Conservation (phyloP, 2,113 vertebrate genomes). For the Oryzias javanicus region DNA sequence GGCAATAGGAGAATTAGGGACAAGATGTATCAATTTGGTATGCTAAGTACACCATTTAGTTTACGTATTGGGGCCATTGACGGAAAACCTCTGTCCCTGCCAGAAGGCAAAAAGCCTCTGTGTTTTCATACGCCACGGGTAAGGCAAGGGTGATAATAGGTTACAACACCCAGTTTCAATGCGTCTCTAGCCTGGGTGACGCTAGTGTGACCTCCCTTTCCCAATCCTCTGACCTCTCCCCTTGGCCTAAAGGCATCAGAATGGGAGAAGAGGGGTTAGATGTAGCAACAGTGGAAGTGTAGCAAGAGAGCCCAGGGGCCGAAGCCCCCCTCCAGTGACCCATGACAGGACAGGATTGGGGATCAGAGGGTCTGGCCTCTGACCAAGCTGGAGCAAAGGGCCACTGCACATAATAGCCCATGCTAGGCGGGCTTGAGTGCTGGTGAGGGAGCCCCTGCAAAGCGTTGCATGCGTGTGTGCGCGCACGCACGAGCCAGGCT, state of each 20-base stretch:
- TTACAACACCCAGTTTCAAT: conserved; percentile 87
- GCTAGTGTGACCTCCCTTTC: conserved; percentile 83
- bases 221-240: conserved; percentile 87
- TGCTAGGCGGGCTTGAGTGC: conserved; percentile 46
- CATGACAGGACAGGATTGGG: conserved; percentile 86
- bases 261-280: conserved; percentile 62
- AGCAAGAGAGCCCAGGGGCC: conserved; percentile 76
- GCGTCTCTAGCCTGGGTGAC: conserved; percentile 83
- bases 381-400: conserved; percentile 70
- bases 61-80: conserved; percentile 59
- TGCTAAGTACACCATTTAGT: conserved; percentile 67
- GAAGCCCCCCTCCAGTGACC: conserved; percentile 86
- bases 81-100: conserved; percentile 43
- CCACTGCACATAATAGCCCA: conserved; percentile 74
- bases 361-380: conserved; percentile 83
- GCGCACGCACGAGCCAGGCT: neutral
- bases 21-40: conserved; percentile 75
- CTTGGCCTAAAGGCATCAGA: conserved; percentile 74
- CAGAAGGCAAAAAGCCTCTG: conserved; percentile 59
- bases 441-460: conserved; percentile 42
- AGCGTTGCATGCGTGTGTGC: conserved; percentile 24
- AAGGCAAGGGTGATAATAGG: conserved; percentile 86
- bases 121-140: conserved; percentile 76
- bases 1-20: conserved; percentile 62
- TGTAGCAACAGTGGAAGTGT: conserved; percentile 70